Evolutionary conservation across 1,140 invertebrate species (phyloP), one percentile per base, ranked within the genome.

Genomic region (Drosophila ambigua): DNA sequence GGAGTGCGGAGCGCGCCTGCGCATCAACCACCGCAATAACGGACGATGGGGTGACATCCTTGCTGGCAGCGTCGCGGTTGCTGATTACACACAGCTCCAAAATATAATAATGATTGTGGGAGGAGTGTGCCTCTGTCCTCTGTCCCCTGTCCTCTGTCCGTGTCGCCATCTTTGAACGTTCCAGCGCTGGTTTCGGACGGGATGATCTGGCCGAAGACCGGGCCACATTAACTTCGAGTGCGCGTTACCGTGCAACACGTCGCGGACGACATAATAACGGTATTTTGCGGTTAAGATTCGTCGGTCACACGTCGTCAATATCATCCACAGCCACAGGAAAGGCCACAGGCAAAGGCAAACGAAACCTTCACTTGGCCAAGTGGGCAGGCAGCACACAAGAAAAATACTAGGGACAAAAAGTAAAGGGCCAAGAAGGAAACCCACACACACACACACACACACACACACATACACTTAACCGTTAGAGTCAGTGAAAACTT

Each of bases 221-320:
- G 63, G 68, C 83, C 69, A 88, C 82, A 87, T 88, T 87, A 87
- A 87, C 78, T 87, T 87, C 59, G 83, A 87, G 82, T 82, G 79
- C 79, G 83, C 82, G 78, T 77, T 87, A 88, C 82, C 82, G 82
- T 87, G 80, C 82, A 81, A 87, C 82, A 88, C 82, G 78, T 87
- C 82, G 83, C 82, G 82, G 82, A 87, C 75, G 74, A 61, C 65
- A 84, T 84, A 84, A 84, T 84, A 83, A 62, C 80, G 80, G 77
- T 62, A 80, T 73, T 84, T 84, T 84, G 80, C 77, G 80, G 80
- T 84, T 76, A 73, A 80, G 63, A 83, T 76, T 84, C 80, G 80
- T 79, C 80, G 80, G 80, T 78, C 74, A 74, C 79, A 81, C 79
- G 79, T 78, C 66, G 78, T 60, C 78, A 81, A 76, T 66, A 72